These are phyloP conservation scores for Adelphocoris suturalis DNA, from an alignment of 2,888 invertebrate species.

Conservation along the genomic window DNA sequence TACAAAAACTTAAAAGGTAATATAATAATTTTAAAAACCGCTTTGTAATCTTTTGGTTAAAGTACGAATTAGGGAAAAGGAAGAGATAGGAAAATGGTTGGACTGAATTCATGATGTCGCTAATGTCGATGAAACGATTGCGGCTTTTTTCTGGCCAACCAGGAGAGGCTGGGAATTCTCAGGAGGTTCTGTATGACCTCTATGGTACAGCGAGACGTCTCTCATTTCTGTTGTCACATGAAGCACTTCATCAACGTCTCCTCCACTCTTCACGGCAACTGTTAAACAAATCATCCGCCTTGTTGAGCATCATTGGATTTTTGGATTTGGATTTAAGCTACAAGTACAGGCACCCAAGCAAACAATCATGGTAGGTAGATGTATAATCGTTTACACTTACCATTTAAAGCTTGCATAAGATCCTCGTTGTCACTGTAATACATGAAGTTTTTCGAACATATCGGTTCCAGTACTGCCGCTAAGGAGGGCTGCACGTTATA, in stretches of 20 bases:
- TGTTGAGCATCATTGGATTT: background rate
- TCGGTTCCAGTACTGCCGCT: slow-evolving; percentile 85
- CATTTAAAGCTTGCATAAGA: slow-evolving; percentile 81
- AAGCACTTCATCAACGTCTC: slow-evolving; percentile 42
- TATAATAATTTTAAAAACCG: background rate
- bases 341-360: background rate
- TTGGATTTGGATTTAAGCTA: background rate
- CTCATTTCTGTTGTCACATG: slow-evolving; percentile 61
- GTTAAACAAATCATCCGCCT: background rate
- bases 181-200: background rate
- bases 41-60: background rate
- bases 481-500: slow-evolving; percentile 85
- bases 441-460: slow-evolving; percentile 83
- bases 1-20: background rate
- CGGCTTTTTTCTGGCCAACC: slow-evolving; percentile 33
- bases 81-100: background rate
- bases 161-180: slow-evolving; percentile 46
- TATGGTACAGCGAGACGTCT: slow-evolving; percentile 56
- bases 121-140: slow-evolving; percentile 42
- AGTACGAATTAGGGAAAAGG: background rate
- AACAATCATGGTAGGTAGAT: background rate
- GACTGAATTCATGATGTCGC: background rate
- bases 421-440: slow-evolving; percentile 82
- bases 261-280: slow-evolving; percentile 59
- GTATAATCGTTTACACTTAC: slow-evolving; percentile 62